These are phyloP conservation scores for Dysdera silvatica DNA, from an alignment of 1,140 invertebrate genomes.

Conservation along the genomic window DNA sequence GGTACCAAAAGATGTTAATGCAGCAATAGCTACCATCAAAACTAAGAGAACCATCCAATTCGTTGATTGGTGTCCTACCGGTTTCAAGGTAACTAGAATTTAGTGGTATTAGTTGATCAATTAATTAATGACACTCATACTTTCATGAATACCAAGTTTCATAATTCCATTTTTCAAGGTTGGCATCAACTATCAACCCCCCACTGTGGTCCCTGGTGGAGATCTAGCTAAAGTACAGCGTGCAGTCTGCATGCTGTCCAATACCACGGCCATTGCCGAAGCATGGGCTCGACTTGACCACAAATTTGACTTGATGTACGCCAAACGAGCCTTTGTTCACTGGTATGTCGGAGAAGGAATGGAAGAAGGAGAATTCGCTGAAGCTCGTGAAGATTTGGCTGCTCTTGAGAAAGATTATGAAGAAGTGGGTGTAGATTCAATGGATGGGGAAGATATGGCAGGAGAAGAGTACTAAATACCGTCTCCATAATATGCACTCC, in stretches of 20 bases:
- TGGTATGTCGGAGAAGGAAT: conserved; percentile 45
- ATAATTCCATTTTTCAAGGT: conserved; percentile 36
- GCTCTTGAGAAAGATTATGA: conserved; percentile 59
- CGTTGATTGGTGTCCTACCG: conserved; percentile 49
- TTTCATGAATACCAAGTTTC: conserved; percentile 50
- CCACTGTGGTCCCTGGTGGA: conserved; percentile 71
- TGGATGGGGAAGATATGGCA: conserved; percentile 46
- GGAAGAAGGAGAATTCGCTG: conserved; percentile 41
- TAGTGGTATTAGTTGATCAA: background rate
- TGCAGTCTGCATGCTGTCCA: conserved; percentile 70
- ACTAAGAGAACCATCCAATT: conserved; percentile 60
- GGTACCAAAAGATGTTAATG: conserved; percentile 70
- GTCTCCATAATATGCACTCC: too few species aligned
- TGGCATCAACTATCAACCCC: conserved; percentile 70
- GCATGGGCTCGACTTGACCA: conserved; percentile 54
- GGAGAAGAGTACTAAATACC: conserved; percentile 43
- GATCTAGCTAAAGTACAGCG: conserved; percentile 75
- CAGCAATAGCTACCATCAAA: conserved; percentile 76
- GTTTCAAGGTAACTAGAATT: conserved; percentile 38
- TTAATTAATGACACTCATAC: background rate
- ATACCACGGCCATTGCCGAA: conserved; percentile 66
- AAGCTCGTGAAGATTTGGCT: conserved; percentile 60
- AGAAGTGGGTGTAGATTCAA: conserved; percentile 57
- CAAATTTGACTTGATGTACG: conserved; percentile 56
- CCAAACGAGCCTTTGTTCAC: conserved; percentile 50